Evolutionary conservation across 2,113 vertebrate species (phyloP).

Genomic region (Elephas maximus): DNA sequence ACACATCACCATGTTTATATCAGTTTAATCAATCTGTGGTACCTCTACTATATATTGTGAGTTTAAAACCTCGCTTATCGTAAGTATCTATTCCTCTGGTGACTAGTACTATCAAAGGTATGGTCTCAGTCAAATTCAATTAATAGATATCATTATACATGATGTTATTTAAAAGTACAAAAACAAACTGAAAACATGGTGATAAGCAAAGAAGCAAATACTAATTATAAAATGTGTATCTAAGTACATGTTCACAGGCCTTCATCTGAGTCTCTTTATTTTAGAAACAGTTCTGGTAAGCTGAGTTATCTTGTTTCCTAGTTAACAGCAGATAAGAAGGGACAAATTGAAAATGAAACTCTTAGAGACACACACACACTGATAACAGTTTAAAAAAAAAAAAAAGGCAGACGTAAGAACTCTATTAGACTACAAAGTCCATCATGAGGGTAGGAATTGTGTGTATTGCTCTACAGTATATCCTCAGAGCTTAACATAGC

Average conservation of each 20-base stretch:
- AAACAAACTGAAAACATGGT: neutral
- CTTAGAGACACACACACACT: neutral
- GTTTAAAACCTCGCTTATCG: conserved; percentile 5
- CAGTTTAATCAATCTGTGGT: neutral
- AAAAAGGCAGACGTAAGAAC: neutral
- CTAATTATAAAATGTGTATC: neutral
- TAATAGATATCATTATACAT: neutral
- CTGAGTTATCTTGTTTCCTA: neutral
- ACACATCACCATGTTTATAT: neutral
- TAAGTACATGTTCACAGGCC: neutral
- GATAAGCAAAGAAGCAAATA: conserved; percentile 35
- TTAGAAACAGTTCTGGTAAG: neutral
- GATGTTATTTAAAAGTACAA: conserved; percentile 27
- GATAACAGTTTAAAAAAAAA: neutral
- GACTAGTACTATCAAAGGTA: neutral
- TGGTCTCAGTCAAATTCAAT: neutral
- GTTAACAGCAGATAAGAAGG: neutral
- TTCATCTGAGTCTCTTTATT: conserved; percentile 18
- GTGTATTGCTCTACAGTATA: neutral
- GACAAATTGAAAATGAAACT: neutral
- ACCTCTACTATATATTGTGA: neutral
- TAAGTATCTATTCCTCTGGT: neutral
- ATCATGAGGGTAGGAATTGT: neutral
- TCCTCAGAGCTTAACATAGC: neutral
- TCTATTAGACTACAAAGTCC: neutral